Conservation (phyloP, 2,888 invertebrate species). For the Drosophila prostipennis region DNA sequence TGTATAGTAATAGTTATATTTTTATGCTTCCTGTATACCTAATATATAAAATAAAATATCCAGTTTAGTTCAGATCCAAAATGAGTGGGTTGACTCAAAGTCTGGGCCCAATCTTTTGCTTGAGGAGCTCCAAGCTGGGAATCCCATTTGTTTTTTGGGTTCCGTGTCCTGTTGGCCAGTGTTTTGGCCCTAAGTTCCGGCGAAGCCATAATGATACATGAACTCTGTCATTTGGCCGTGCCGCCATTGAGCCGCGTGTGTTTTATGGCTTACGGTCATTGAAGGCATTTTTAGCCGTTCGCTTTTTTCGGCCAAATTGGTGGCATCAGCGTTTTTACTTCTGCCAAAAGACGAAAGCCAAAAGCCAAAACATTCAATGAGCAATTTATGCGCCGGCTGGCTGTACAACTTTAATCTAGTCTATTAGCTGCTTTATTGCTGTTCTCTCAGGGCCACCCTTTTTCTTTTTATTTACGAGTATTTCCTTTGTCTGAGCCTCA, state of each 20-base stretch:
- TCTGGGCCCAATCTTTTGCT: neutral
- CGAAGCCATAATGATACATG: conserved; percentile 72
- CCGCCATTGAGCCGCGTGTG: conserved; percentile 71
- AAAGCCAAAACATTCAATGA: conserved; percentile 60
- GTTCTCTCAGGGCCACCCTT: conserved; percentile 52
- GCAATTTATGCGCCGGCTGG: conserved; percentile 65
- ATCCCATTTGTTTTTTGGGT: conserved; percentile 10
- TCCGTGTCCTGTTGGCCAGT: conserved; percentile 37
- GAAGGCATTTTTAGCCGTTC: conserved; percentile 65
- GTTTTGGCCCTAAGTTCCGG: conserved; percentile 41
- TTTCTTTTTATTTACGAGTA: conserved; percentile 30
- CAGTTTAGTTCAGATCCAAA: too few relatives aligned
- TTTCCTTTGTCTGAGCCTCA: conserved; percentile 32
- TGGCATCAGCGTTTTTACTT: conserved; percentile 63
- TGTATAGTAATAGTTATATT: too few relatives aligned
- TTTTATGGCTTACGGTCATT: conserved; percentile 73
- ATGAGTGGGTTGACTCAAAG: neutral
- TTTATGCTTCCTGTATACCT: too few relatives aligned
- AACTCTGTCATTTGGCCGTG: conserved; percentile 65
- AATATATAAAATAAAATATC: too few relatives aligned
- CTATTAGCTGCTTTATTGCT: conserved; percentile 73
- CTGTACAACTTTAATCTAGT: conserved; percentile 65
- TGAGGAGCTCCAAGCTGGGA: neutral
- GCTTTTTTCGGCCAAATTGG: conserved; percentile 25
- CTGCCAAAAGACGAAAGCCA: neutral